Conservation (phyloP, 2,888 invertebrate species). For the Argynnis bischoffii region DNA sequence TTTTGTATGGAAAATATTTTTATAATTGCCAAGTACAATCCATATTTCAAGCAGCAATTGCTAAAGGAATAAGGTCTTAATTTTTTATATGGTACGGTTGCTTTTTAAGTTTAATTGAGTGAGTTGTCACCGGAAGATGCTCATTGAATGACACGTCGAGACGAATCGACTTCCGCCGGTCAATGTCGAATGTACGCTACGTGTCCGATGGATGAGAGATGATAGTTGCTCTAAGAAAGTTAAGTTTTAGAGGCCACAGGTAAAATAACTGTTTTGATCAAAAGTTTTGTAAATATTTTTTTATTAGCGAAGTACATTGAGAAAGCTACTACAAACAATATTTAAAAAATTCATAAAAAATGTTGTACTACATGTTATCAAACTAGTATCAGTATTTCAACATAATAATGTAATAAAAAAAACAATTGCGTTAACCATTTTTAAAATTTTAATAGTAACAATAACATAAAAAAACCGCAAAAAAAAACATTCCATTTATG, state of each 20-base stretch:
- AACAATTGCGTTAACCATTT: too few relatives aligned
- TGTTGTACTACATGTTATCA: too few relatives aligned
- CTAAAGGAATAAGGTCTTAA: background rate
- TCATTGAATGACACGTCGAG: slow-evolving; percentile 65
- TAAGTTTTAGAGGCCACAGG: background rate
- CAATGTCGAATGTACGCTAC: slow-evolving; percentile 53
- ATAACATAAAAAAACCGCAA: too few relatives aligned
- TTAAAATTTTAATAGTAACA: too few relatives aligned
- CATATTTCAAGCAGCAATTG: background rate
- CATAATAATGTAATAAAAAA: too few relatives aligned
- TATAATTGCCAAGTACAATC: background rate
- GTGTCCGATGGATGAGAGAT: slow-evolving; percentile 26
- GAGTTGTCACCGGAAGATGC: slow-evolving; percentile 54
- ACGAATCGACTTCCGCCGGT: slow-evolving; percentile 66
- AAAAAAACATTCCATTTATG: too few relatives aligned
- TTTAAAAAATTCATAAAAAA: too few relatives aligned
- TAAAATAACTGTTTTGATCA: too few relatives aligned
- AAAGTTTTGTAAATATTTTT: too few relatives aligned
- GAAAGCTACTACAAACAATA: too few relatives aligned
- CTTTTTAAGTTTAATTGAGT: background rate
- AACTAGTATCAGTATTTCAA: too few relatives aligned
- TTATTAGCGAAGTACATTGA: too few relatives aligned
- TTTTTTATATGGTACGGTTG: slow-evolving; percentile 6
- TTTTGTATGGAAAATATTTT: background rate
- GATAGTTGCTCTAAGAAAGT: slow-evolving; percentile 19